Conservation (phyloP, 1,140 invertebrate genomes). For the Cyclargus thomasi region DNA sequence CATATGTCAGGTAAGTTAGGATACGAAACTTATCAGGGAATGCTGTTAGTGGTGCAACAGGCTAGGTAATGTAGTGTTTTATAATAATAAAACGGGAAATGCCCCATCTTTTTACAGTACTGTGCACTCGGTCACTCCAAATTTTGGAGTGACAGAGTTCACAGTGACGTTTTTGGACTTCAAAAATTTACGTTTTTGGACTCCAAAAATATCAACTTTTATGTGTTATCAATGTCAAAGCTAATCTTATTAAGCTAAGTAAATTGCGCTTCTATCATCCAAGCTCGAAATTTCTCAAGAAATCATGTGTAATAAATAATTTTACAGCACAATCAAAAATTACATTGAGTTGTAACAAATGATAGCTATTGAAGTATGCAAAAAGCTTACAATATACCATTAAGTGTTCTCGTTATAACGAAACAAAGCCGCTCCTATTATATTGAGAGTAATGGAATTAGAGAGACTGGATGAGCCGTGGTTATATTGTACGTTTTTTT, state of each 20-base stretch:
- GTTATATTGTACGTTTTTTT: not conserved
- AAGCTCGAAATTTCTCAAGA: not conserved
- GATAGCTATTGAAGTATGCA: constrained; percentile 18
- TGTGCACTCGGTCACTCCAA: no score
- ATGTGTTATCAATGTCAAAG: no score
- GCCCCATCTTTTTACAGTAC: no score
- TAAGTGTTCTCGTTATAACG: constrained; percentile 33
- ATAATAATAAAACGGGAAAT: no score
- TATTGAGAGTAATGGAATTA: constrained; percentile 28
- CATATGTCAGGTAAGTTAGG: no score
- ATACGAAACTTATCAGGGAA: no score
- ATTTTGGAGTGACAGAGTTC: no score
- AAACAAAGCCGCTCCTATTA: constrained; percentile 30
- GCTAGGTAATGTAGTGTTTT: no score
- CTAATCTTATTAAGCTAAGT: constrained; percentile 1
- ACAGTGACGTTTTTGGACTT: no score
- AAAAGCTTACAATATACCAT: constrained; percentile 35
- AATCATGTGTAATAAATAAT: constrained; percentile 19
- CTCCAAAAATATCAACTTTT: no score
- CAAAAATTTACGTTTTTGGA: no score
- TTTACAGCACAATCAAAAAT: constrained; percentile 20
- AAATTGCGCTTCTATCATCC: not conserved
- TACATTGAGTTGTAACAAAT: constrained; percentile 17
- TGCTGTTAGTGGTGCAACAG: no score
- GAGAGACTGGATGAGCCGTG: constrained; percentile 22